A percentile compares a stretch with the other conserved stretches of the same genome.
phyloP scores from a whole-genome alignment of 2,888 invertebrate species.

The Leptinotarsa tumamoca region DNA sequence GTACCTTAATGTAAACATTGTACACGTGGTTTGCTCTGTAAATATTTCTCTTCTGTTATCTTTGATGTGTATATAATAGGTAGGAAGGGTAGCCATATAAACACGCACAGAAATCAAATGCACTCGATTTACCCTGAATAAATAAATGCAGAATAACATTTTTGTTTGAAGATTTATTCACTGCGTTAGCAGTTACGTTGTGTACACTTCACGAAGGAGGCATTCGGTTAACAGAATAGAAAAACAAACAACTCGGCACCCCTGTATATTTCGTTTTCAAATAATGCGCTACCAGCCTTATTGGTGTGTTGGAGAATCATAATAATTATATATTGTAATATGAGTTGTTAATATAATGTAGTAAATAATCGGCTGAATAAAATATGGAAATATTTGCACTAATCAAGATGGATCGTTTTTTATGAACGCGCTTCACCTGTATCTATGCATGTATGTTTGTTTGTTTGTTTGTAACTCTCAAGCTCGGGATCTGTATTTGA shows the following conservation, averaged over 20 bases:
- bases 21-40: slow-evolving; percentile 54
- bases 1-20: slow-evolving; percentile 55
- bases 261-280: slow-evolving; percentile 24
- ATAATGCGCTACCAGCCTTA: background rate
- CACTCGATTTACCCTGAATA: slow-evolving; percentile 48
- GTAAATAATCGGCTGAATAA: too few relatives aligned
- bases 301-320: background rate
- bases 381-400: too few relatives aligned
- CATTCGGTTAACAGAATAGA: slow-evolving; percentile 21
- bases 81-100: slow-evolving; percentile 44
- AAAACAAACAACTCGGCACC: slow-evolving; percentile 32
- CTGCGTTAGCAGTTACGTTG: slow-evolving; percentile 33
- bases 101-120: slow-evolving; percentile 49
- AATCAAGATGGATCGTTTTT: too few relatives aligned
- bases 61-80: slow-evolving; percentile 44
- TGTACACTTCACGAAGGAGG: slow-evolving; percentile 40
- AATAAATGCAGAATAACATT: slow-evolving; percentile 48
- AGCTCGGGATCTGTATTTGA: too few relatives aligned
- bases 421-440: too few relatives aligned
- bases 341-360: too few relatives aligned
- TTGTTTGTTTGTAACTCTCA: too few relatives aligned
- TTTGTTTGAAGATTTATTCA: slow-evolving; percentile 39
- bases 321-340: too few relatives aligned
- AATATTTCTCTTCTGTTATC: slow-evolving; percentile 49
- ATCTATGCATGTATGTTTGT: too few relatives aligned